A percentile compares a stretch with the other conserved stretches of the same genome.
phyloP scores from a whole-genome alignment of 2,888 invertebrate genomes.

The Xylocampa areola region DNA sequence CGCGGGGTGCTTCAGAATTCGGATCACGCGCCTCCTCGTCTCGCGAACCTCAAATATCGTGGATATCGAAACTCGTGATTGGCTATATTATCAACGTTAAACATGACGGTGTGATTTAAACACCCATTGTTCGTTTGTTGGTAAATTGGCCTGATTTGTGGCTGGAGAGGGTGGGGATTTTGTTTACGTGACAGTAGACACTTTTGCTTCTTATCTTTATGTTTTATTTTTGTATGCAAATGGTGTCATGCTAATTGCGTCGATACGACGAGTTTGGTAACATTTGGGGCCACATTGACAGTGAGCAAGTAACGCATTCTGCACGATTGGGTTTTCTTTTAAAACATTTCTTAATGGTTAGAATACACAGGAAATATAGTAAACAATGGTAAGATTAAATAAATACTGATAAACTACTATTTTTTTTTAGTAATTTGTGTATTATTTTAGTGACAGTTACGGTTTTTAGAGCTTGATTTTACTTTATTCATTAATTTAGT shows the following conservation, averaged over 20 bases:
- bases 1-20: conserved; percentile 72
- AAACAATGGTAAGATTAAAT: no score
- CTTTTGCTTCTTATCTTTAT: conserved; percentile 44
- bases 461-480: no score
- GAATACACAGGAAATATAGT: no score
- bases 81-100: conserved; percentile 79
- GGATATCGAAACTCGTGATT: conserved; percentile 81
- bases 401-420: no score
- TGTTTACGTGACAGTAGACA: conserved; percentile 47
- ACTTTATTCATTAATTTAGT: no score
- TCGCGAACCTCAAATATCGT: conserved; percentile 71
- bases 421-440: no score
- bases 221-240: conserved; percentile 42
- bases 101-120: conserved; percentile 63
- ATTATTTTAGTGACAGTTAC: no score
- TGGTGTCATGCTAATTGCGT: conserved; percentile 28
- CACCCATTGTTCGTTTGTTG: conserved; percentile 44
- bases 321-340: neutral
- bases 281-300: neutral
- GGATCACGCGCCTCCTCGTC: conserved; percentile 74
- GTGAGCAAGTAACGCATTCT: neutral
- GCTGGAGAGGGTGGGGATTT: conserved; percentile 8
- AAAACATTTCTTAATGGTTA: no score
- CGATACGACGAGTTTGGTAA: conserved; percentile 19
- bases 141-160: conserved; percentile 49